Percentiles rank a stretch among this genome's conserved stretches.
These are phyloP conservation scores for Pachyuromys duprasi DNA, from an alignment of 2,797 vertebrate species.

Conservation along the genomic window DNA sequence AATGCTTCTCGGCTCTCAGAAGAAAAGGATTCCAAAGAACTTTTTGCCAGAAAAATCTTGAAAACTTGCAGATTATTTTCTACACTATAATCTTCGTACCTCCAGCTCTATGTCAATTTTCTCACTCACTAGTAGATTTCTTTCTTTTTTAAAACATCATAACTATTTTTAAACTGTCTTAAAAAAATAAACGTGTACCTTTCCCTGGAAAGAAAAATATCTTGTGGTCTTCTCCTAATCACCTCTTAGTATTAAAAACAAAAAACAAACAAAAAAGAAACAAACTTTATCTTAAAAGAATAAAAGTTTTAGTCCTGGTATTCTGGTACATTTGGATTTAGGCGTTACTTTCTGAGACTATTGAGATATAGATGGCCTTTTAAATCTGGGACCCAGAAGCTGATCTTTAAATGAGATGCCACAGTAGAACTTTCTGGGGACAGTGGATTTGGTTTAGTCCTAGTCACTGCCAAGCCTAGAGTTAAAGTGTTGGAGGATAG, in stretches of 20 bases:
- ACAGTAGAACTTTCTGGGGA: slow-evolving; percentile 3
- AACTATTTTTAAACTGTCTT: slow-evolving; percentile 26
- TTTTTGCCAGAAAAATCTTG: slow-evolving; percentile 52
- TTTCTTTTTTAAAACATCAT: not conserved
- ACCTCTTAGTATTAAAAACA: not conserved
- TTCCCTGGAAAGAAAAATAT: not conserved
- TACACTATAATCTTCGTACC: slow-evolving; percentile 7
- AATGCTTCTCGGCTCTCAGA: slow-evolving; percentile 37
- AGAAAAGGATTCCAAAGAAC: slow-evolving; percentile 62
- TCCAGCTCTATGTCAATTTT: not conserved
- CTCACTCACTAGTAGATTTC: not conserved
- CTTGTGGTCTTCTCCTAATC: not conserved
- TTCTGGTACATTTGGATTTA: not conserved
- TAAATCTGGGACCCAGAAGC: not conserved
- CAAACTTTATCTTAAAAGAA: slow-evolving; percentile 29
- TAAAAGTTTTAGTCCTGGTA: not conserved
- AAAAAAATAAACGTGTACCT: slow-evolving; percentile 43
- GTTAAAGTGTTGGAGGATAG: not conserved
- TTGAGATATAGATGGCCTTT: slow-evolving; percentile 44
- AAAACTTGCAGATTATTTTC: not conserved
- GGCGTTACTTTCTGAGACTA: slow-evolving; percentile 18
- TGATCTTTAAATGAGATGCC: slow-evolving; percentile 24
- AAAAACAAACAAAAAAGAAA: no score
- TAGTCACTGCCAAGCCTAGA: not conserved
- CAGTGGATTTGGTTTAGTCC: not conserved